A percentile compares a stretch with the other conserved stretches of the same genome.
These are phyloP conservation scores for Enteromius viviparus DNA, from an alignment of 2,797 vertebrate genomes.

Conservation along the genomic window DNA sequence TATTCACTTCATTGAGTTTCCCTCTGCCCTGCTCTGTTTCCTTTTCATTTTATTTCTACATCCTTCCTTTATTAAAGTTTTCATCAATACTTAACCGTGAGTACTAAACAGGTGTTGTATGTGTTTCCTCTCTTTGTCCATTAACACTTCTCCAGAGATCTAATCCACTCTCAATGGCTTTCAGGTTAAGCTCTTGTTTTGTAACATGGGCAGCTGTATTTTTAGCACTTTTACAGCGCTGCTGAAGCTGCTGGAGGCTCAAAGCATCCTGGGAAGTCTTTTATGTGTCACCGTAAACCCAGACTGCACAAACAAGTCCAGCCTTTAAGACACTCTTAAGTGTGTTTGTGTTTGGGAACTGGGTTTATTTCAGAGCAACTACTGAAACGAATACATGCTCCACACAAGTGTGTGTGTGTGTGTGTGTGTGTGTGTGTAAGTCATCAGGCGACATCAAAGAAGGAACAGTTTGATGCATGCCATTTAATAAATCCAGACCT, in stretches of 20 bases:
- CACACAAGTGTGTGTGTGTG: slow-evolving; percentile 1
- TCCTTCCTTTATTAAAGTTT: slow-evolving; percentile 1
- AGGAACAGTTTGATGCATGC: too few relatives aligned
- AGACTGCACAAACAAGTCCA: background rate
- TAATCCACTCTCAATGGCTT: slow-evolving; percentile 38
- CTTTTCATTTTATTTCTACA: background rate
- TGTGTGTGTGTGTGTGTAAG: background rate
- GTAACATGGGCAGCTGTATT: slow-evolving; percentile 13
- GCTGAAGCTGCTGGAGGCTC: background rate
- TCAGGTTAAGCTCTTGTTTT: slow-evolving; percentile 37
- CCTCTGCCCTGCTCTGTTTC: background rate
- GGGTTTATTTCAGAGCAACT: background rate
- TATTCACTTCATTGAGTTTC: background rate
- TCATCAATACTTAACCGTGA: background rate
- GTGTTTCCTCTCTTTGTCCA: slow-evolving; percentile 2
- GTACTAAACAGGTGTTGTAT: background rate
- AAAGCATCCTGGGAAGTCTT: slow-evolving; percentile 1
- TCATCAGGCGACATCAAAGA: background rate
- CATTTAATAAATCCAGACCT: background rate
- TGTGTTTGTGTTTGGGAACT: background rate
- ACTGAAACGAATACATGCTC: background rate
- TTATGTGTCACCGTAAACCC: background rate
- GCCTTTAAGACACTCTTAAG: background rate
- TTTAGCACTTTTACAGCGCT: slow-evolving; percentile 13
- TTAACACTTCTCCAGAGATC: slow-evolving; percentile 32